Conservation (phyloP, 2,888 invertebrate genomes). For the Pseudococcus jackbeardsleyi region DNA sequence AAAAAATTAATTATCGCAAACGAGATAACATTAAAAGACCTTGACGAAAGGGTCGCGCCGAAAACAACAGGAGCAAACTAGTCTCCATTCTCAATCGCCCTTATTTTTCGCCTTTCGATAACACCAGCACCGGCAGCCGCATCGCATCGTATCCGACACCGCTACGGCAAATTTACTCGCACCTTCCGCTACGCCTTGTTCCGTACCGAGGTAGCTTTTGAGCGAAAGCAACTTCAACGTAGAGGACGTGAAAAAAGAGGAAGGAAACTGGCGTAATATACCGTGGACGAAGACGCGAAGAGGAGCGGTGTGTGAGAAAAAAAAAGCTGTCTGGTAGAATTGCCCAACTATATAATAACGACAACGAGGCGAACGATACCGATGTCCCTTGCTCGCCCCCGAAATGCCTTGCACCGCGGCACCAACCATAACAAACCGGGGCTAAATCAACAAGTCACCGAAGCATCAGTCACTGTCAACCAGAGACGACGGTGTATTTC, state of each 20-base stretch:
- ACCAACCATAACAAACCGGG: not conserved
- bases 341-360: slow-evolving; percentile 28
- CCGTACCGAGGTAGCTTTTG: not conserved
- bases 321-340: slow-evolving; percentile 31
- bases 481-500: not conserved
- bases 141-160: too few species aligned
- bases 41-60: too few species aligned
- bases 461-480: slow-evolving; percentile 41
- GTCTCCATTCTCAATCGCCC: too few species aligned
- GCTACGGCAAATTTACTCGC: too few species aligned
- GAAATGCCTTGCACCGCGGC: not conserved
- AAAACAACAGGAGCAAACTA: too few species aligned
- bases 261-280: not conserved
- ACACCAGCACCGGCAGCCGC: too few species aligned
- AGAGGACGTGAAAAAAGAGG: not conserved
- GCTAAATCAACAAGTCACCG: slow-evolving; percentile 35
- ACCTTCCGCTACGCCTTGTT: too few species aligned
- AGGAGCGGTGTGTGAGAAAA: not conserved
- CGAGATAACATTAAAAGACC: too few species aligned
- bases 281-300: not conserved
- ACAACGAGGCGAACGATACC: not conserved
- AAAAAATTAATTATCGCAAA: too few species aligned
- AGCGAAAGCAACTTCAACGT: not conserved
- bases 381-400: not conserved
- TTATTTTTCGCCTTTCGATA: too few species aligned